Conservation (phyloP, 2,888 invertebrate species). For the Amphiduros pacificus region DNA sequence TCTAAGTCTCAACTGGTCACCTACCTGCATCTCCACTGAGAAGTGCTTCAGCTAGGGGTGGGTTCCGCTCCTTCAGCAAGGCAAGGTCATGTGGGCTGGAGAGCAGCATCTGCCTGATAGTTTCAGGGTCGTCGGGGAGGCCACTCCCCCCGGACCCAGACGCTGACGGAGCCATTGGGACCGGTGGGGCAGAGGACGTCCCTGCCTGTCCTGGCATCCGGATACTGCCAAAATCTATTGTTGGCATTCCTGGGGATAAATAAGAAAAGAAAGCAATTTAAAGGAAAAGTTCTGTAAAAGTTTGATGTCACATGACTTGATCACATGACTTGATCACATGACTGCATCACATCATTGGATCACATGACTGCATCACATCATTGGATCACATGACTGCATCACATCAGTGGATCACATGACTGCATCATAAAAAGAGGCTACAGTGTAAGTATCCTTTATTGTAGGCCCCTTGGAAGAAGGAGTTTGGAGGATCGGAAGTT, state of each 20-base stretch:
- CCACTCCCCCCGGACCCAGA: background rate
- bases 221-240: slow-evolving; percentile 83
- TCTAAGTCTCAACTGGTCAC: no score
- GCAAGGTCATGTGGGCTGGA: slow-evolving; percentile 89
- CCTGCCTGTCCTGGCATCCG: slow-evolving; percentile 67
- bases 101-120: slow-evolving; percentile 49
- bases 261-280: background rate
- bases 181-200: slow-evolving; percentile 8
- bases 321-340: no score
- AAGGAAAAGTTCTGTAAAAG: background rate
- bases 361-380: no score
- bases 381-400: no score
- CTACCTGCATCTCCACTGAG: slow-evolving; percentile 78
- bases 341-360: no score
- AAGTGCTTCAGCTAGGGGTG: slow-evolving; percentile 86
- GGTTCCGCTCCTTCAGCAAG: slow-evolving; percentile 89
- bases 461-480: no score
- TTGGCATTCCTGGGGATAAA: background rate
- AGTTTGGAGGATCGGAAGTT: no score
- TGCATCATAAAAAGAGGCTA: no score
- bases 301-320: background rate
- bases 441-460: no score
- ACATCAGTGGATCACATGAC: no score
- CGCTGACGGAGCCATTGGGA: background rate
- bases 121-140: slow-evolving; percentile 42